A percentile compares a stretch with the other conserved stretches of the same genome.
phyloP scores from a whole-genome alignment of 2,797 vertebrate species.

The Nyctalus aviator region DNA sequence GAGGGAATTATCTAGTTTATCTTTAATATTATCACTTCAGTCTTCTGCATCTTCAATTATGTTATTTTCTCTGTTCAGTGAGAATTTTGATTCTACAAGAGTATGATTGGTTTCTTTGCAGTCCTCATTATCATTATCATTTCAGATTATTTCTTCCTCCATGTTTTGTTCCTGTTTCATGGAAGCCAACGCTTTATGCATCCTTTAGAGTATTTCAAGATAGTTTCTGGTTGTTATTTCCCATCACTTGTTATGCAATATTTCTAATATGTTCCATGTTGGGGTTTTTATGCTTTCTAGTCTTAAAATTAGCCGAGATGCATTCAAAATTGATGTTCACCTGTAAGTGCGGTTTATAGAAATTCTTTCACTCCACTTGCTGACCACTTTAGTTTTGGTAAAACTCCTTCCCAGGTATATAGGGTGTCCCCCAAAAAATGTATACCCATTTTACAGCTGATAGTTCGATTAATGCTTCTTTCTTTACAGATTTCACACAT shows the following conservation, averaged over 20 bases:
- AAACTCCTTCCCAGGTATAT: background rate
- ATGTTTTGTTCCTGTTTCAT: background rate
- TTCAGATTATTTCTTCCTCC: conserved; percentile 1
- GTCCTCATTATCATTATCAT: background rate
- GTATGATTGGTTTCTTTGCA: background rate
- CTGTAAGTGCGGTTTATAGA: background rate
- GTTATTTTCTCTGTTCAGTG: background rate
- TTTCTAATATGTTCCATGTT: background rate
- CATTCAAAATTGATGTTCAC: background rate
- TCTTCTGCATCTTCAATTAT: background rate
- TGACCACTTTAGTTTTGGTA: background rate
- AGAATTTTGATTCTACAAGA: background rate
- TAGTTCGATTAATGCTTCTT: too few species aligned
- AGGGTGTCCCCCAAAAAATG: too few species aligned
- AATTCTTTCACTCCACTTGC: background rate
- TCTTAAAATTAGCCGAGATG: background rate
- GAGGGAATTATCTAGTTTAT: background rate
- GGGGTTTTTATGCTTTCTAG: background rate
- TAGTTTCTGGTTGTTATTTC: background rate
- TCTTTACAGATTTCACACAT: too few species aligned
- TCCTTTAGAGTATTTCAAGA: conserved; percentile 30
- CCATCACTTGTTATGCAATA: background rate
- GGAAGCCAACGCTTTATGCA: background rate
- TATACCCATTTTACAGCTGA: too few species aligned
- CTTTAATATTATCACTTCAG: background rate